Conservation (phyloP, 1,140 invertebrate species). For the Brachionus rotundiformis region DNA sequence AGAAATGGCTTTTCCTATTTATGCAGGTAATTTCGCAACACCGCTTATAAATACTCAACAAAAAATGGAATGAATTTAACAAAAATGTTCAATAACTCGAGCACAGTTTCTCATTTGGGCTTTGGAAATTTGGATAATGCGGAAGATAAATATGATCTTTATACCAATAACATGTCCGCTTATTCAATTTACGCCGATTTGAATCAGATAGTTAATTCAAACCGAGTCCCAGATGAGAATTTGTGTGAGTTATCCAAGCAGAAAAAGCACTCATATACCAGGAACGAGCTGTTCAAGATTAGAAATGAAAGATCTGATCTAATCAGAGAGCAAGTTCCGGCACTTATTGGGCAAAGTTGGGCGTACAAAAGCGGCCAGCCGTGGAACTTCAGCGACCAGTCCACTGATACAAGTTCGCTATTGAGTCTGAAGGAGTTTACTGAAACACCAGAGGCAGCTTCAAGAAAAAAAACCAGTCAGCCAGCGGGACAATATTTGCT, state of each 20-base stretch:
- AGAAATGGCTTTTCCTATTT: not conserved
- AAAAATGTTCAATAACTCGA: constrained; percentile 13
- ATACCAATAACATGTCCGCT: not conserved
- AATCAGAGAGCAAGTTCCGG: not conserved
- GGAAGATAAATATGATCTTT: not conserved
- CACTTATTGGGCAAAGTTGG: not conserved
- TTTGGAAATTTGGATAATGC: not conserved
- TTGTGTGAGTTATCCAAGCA: not conserved
- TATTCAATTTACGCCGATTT: constrained; percentile 2
- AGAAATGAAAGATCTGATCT: not conserved
- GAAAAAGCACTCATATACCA: not conserved
- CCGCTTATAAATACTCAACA: not conserved
- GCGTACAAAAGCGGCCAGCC: not conserved
- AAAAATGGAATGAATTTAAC: not conserved
- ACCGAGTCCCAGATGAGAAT: not conserved
- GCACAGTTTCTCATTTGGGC: not conserved
- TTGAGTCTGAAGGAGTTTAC: not conserved
- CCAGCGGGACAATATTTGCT: not conserved
- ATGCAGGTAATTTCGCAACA: constrained; percentile 4
- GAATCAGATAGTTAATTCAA: not conserved
- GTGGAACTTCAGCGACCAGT: not conserved
- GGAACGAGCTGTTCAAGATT: not conserved
- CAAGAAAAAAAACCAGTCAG: not conserved
- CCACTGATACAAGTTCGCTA: not conserved
- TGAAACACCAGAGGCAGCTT: no score